Conservation (phyloP, 2,888 invertebrate genomes). For the Drosophila testacea region DNA sequence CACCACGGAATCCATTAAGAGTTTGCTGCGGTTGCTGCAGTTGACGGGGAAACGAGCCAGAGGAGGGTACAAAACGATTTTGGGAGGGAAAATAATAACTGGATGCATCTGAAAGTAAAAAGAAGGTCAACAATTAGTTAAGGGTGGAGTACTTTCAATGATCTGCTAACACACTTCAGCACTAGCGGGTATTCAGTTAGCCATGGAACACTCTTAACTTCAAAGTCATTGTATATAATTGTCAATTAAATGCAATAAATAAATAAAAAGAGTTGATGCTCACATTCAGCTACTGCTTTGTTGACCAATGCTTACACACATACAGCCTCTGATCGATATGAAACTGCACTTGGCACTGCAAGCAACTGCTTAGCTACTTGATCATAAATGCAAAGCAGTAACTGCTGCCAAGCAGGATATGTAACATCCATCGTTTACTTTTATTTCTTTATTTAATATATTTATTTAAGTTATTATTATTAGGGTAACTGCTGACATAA, state of each 20-base stretch:
- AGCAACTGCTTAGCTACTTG: constrained; percentile 1
- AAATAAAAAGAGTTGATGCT: constrained; percentile 51
- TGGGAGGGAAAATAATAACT: constrained; percentile 83
- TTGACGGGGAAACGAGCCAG: constrained; percentile 75
- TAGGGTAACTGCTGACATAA: background rate
- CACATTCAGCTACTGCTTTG: constrained; percentile 16
- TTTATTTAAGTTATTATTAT: background rate
- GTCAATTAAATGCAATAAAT: constrained; percentile 62
- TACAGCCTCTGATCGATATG: background rate
- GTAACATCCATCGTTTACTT: too few relatives aligned
- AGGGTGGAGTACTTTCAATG: constrained; percentile 24
- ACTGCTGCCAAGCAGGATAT: too few relatives aligned
- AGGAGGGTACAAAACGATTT: constrained; percentile 84
- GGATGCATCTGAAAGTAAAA: constrained; percentile 80
- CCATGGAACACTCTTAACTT: constrained; percentile 60
- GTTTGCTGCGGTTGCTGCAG: constrained; percentile 49
- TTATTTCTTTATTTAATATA: background rate
- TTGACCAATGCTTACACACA: background rate
- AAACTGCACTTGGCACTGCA: background rate
- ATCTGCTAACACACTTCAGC: constrained; percentile 18
- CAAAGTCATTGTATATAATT: constrained; percentile 68
- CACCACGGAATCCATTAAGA: constrained; percentile 51
- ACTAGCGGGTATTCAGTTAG: constrained; percentile 16
- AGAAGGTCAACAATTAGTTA: constrained; percentile 54
- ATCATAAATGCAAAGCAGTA: too few relatives aligned